Evolutionary conservation across 1,140 invertebrate species (phyloP).

Genomic region (Pseudomyrmex sp.): DNA sequence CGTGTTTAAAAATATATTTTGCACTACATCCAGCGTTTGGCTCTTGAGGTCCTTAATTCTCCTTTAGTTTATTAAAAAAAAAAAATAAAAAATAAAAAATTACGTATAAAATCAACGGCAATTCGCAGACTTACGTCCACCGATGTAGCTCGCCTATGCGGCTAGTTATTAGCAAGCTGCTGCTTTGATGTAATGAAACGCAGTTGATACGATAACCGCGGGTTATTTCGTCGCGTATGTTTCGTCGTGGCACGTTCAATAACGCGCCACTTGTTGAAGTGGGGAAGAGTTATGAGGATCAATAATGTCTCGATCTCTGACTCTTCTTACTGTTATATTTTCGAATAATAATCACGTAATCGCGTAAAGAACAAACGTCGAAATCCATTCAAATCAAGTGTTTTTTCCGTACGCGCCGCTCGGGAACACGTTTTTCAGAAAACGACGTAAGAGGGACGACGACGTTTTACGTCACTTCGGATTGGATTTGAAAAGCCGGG

Average conservation of each 20-base stretch:
- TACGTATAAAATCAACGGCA: neutral
- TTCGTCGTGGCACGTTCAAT: neutral
- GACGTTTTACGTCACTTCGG: neutral
- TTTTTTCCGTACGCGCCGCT: too few species aligned
- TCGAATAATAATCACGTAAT: neutral
- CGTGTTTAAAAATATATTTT: too few species aligned
- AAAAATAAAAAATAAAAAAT: neutral
- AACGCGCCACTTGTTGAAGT: slow-evolving; percentile 38
- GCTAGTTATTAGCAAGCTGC: too few species aligned
- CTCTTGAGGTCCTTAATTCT: too few species aligned
- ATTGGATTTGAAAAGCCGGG: slow-evolving; percentile 30
- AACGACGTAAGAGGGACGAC: neutral
- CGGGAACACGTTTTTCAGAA: neutral
- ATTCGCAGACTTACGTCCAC: neutral
- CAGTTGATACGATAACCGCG: slow-evolving; percentile 17
- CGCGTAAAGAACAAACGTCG: too few species aligned
- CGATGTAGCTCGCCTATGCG: too few species aligned
- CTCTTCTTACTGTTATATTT: neutral
- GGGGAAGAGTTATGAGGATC: neutral
- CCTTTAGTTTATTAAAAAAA: too few species aligned
- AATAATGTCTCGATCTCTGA: neutral
- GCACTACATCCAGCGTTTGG: too few species aligned
- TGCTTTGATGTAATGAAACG: slow-evolving; percentile 3
- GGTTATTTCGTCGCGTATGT: slow-evolving; percentile 21
- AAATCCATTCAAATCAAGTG: too few species aligned